phyloP scores from a whole-genome alignment of 2,888 invertebrate genomes.

The Petrolisthes cinctipes region DNA sequence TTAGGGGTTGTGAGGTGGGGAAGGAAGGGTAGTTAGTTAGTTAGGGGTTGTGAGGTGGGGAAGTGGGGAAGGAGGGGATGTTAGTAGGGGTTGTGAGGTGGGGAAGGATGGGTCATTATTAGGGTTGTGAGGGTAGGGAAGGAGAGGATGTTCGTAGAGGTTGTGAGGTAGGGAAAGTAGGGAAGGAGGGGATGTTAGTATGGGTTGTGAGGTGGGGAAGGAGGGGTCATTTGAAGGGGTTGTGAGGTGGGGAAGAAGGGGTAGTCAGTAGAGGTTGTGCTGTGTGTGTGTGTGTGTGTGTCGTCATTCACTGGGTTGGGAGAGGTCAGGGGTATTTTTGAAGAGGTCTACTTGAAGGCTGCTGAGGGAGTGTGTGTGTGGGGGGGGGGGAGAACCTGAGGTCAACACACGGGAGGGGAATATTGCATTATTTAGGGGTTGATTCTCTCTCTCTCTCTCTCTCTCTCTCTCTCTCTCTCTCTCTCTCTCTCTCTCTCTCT shows the following conservation, averaged over 20 bases:
- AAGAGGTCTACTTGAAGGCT: background rate
- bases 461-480: background rate
- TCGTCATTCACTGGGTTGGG: background rate
- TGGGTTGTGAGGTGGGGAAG: background rate
- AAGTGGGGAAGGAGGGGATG: too few species aligned
- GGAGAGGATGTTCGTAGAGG: background rate
- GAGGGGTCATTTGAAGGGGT: background rate
- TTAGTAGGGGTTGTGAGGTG: background rate
- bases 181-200: background rate
- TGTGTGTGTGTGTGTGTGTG: conserved; percentile 7
- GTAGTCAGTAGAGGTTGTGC: background rate
- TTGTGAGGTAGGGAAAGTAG: conserved; percentile 1
- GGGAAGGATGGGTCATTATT: background rate
- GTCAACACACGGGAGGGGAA: background rate
- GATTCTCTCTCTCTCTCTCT: background rate
- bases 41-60: too few species aligned
- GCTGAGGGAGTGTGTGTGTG: background rate
- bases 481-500: background rate
- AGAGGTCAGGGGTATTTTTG: too few species aligned
- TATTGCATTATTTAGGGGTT: background rate
- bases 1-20: background rate
- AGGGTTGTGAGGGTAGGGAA: too few species aligned
- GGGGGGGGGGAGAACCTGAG: background rate
- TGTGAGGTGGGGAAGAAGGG: background rate
- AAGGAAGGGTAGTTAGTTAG: background rate